A percentile compares a stretch with the other conserved stretches of the same genome.
These are phyloP conservation scores for Peromyscus californicus DNA, from an alignment of 2,113 vertebrate species.

Conservation along the genomic window DNA sequence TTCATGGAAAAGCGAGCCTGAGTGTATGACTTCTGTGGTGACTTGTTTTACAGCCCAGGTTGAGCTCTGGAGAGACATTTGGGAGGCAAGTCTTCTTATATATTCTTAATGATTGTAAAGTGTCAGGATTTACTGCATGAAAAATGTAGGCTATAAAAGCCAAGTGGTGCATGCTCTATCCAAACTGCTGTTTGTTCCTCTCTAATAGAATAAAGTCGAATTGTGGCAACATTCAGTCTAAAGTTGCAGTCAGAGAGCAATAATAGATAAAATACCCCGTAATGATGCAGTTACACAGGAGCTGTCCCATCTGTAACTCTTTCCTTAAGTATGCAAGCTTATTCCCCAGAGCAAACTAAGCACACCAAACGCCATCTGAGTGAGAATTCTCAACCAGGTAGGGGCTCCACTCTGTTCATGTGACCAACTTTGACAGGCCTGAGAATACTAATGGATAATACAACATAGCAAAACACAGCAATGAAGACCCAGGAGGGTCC, in stretches of 20 bases:
- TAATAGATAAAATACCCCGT: slow-evolving; percentile 55
- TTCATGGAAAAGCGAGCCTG: slow-evolving; percentile 27
- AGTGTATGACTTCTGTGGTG: slow-evolving; percentile 16
- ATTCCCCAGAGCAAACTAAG: slow-evolving; percentile 43
- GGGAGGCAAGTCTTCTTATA: slow-evolving; percentile 34
- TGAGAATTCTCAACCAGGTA: slow-evolving; percentile 17
- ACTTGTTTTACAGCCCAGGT: slow-evolving; percentile 57
- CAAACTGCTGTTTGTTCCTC: slow-evolving; percentile 62
- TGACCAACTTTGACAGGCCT: slow-evolving; percentile 46
- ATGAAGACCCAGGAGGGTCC: background rate
- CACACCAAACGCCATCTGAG: background rate
- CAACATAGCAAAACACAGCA: slow-evolving; percentile 55
- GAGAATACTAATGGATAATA: slow-evolving; percentile 50
- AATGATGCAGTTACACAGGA: slow-evolving; percentile 50
- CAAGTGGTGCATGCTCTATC: background rate
- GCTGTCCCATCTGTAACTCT: slow-evolving; percentile 38
- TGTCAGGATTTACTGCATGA: slow-evolving; percentile 60
- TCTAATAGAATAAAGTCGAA: slow-evolving; percentile 59
- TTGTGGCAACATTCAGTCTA: slow-evolving; percentile 45
- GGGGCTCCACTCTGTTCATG: slow-evolving; percentile 21
- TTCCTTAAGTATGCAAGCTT: slow-evolving; percentile 26
- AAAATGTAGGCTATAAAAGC: slow-evolving; percentile 65
- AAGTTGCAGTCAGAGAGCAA: slow-evolving; percentile 53
- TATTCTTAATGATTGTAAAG: slow-evolving; percentile 70
- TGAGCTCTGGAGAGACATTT: slow-evolving; percentile 58